Evolutionary conservation across 2,888 invertebrate species (phyloP).

Genomic region (Xylota segnis): DNA sequence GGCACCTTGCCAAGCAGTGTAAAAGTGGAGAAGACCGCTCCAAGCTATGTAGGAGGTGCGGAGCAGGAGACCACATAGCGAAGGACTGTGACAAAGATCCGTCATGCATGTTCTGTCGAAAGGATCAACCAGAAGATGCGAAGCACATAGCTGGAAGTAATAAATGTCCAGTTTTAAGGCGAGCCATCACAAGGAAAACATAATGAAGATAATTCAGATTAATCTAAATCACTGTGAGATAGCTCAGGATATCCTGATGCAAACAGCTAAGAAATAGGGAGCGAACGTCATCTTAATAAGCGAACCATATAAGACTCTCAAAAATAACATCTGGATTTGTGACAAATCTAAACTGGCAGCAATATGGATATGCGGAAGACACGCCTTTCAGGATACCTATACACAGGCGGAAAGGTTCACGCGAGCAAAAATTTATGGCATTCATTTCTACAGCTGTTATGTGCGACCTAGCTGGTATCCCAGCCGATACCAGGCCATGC

Average conservation of each 20-base stretch:
- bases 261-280: neutral
- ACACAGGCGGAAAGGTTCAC: neutral
- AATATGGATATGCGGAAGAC: neutral
- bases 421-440: neutral
- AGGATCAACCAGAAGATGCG: constrained; percentile 1
- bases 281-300: constrained; percentile 3
- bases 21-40: neutral
- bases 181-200: neutral
- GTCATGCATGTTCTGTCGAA: neutral
- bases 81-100: constrained; percentile 3
- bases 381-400: neutral
- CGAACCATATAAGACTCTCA: neutral
- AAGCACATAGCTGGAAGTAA: neutral
- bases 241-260: neutral
- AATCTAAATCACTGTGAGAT: constrained; percentile 6
- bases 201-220: constrained; percentile 10
- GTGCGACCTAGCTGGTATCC: neutral
- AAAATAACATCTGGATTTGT: neutral
- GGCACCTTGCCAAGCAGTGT: neutral
- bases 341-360: too few relatives aligned
- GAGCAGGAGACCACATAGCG: constrained; percentile 29
- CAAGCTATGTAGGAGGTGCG: constrained; percentile 4
- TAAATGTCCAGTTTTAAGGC: constrained; percentile 17
- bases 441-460: constrained; percentile 1
- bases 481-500: neutral